A percentile compares a stretch with the other conserved stretches of the same genome.
Conservation (phyloP, 2,888 invertebrate genomes). For the Microctonus hyperodae region DNA sequence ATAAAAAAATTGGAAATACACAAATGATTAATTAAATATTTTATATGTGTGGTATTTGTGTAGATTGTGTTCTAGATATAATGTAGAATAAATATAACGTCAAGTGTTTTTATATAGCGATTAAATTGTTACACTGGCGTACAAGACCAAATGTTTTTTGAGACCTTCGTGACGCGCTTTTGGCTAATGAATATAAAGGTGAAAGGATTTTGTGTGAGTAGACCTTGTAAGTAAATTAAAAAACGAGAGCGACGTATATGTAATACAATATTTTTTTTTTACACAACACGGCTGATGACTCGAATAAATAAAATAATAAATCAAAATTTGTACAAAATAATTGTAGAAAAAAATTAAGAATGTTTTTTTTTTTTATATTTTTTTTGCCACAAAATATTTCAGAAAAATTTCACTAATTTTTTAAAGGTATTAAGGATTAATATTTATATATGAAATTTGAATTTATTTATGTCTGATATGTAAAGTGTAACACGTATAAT, state of each 20-base stretch:
- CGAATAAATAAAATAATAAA: not conserved
- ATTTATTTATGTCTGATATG: not conserved
- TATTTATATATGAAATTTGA: too few relatives aligned
- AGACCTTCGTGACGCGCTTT: not conserved
- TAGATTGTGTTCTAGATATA: too few relatives aligned
- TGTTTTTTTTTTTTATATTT: too few relatives aligned
- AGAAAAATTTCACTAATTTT: too few relatives aligned
- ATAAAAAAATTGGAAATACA: not conserved
- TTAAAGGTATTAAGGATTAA: too few relatives aligned
- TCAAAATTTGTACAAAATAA: not conserved
- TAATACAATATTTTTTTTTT: not conserved
- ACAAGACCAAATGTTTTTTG: not conserved
- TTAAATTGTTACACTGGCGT: not conserved
- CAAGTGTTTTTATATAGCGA: not conserved
- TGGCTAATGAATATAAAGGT: not conserved
- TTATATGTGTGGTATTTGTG: not conserved
- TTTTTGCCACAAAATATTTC: too few relatives aligned
- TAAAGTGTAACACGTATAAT: constrained; percentile 12
- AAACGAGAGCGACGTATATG: not conserved
- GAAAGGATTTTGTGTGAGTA: constrained; percentile 5
- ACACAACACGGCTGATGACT: not conserved
- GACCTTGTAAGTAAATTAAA: too few relatives aligned
- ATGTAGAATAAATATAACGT: too few relatives aligned
- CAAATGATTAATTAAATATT: not conserved
- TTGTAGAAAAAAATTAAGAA: not conserved